Percentiles rank a stretch among this genome's conserved stretches.
Evolutionary conservation across 2,113 vertebrate genomes (phyloP).

Genomic region (Piaya cayana): DNA sequence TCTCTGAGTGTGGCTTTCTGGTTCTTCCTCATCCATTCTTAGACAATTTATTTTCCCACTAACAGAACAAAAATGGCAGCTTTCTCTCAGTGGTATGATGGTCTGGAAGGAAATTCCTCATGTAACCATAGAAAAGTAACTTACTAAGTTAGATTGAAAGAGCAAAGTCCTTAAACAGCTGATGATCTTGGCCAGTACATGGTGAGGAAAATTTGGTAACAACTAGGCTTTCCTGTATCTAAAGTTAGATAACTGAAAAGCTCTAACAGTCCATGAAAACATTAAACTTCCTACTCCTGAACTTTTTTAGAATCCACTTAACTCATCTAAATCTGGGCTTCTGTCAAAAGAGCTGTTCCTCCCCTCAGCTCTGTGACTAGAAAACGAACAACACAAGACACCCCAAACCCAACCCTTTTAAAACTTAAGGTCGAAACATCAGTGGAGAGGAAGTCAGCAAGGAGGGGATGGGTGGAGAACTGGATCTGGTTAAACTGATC

Average conservation of each 20-base stretch:
- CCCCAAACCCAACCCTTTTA: background rate
- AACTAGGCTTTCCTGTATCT: background rate
- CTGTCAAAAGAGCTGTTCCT: background rate
- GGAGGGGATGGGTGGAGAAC: background rate
- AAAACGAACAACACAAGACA: background rate
- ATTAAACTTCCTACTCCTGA: background rate
- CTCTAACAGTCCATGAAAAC: background rate
- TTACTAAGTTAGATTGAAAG: background rate
- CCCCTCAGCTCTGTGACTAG: background rate
- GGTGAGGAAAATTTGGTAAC: background rate
- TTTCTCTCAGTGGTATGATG: background rate
- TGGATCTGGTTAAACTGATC: background rate
- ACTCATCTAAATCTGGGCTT: background rate
- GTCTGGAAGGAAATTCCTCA: background rate
- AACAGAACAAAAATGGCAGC: background rate
- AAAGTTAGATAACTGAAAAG: background rate
- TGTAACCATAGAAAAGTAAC: background rate
- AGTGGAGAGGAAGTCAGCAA: background rate
- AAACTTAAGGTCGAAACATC: background rate
- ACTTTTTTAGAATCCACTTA: background rate
- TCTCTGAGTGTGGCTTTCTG: background rate
- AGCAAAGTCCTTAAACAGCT: background rate
- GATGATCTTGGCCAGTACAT: background rate
- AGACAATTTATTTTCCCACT: background rate
- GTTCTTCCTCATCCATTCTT: background rate